phyloP scores from a whole-genome alignment of 1,140 invertebrate species.

The Akabosia matsudoensis region DNA sequence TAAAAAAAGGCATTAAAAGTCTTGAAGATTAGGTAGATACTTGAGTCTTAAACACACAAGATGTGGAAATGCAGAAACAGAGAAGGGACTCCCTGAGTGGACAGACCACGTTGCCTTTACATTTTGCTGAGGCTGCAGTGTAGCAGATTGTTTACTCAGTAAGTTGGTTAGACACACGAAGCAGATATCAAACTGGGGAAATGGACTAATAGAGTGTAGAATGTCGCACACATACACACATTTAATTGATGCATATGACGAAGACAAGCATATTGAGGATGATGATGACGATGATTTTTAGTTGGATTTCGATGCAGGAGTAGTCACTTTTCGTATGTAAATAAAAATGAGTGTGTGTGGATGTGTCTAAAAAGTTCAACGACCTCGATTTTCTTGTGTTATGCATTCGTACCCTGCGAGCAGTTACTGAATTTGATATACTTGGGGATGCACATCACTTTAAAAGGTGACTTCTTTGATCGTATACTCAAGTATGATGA shows the following conservation, averaged over 20 bases:
- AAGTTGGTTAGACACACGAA: neutral
- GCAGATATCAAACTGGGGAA: conserved; percentile 43
- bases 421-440: conserved; percentile 7
- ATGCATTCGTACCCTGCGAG: conserved; percentile 12
- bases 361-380: conserved; percentile 5
- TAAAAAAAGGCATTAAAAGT: too few species aligned
- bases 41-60: too few species aligned
- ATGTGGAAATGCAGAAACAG: neutral
- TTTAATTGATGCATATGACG: conserved; percentile 30
- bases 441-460: neutral
- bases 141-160: neutral
- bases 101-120: too few species aligned
- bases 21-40: too few species aligned
- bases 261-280: too few species aligned
- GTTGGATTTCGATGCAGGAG: neutral
- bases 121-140: too few species aligned
- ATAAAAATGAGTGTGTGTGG: neutral
- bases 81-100: too few species aligned
- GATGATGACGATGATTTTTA: neutral
- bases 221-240: conserved; percentile 39
- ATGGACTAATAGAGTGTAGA: conserved; percentile 45
- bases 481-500: neutral
- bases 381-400: conserved; percentile 10
- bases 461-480: too few species aligned
- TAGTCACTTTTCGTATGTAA: neutral